These are phyloP conservation scores for Montipora foliosa DNA, from an alignment of 64 coral and sea anemone species.

Conservation along the genomic window DNA sequence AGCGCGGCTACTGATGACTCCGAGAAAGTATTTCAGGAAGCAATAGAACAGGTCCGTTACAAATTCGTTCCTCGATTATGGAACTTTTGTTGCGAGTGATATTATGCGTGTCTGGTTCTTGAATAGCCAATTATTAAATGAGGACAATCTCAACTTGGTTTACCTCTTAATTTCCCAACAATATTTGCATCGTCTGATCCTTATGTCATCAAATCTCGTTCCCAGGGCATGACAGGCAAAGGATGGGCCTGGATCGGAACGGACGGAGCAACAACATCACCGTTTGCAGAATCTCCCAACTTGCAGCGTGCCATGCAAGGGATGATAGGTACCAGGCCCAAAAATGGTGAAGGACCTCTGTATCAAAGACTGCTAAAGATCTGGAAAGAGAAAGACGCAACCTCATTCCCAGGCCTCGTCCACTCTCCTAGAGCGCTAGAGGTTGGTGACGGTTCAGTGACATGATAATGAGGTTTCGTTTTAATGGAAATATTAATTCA, in stretches of 20 bases:
- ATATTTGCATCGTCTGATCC: too few relatives aligned
- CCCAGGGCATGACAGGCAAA: constrained; percentile 96
- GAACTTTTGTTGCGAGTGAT: neutral
- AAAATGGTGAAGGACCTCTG: constrained; percentile 73
- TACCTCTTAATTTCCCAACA: neutral
- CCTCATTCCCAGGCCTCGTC: constrained; percentile 81
- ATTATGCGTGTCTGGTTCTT: neutral
- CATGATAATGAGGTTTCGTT: neutral
- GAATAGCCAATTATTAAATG: too few relatives aligned
- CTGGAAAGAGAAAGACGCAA: constrained; percentile 94
- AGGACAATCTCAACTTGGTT: neutral
- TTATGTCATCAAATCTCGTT: neutral
- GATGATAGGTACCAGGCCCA: constrained; percentile 97
- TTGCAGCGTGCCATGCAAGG: constrained; percentile 95
- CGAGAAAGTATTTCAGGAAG: constrained; percentile 96
- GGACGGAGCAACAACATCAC: constrained; percentile 94
- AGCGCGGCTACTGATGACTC: constrained; percentile 89
- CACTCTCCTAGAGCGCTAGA: constrained; percentile 83
- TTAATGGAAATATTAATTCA: neutral
- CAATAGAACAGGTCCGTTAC: constrained; percentile 87
- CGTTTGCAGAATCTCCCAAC: constrained; percentile 89
- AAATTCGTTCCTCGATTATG: neutral
- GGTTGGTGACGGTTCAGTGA: constrained; percentile 42
- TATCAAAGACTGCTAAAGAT: constrained; percentile 79
- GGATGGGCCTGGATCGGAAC: constrained; percentile 99